A percentile compares a stretch with the other conserved stretches of the same genome.
These are phyloP conservation scores for Stictocephala bisonia DNA, from an alignment of 2,888 invertebrate species.

Conservation along the genomic window DNA sequence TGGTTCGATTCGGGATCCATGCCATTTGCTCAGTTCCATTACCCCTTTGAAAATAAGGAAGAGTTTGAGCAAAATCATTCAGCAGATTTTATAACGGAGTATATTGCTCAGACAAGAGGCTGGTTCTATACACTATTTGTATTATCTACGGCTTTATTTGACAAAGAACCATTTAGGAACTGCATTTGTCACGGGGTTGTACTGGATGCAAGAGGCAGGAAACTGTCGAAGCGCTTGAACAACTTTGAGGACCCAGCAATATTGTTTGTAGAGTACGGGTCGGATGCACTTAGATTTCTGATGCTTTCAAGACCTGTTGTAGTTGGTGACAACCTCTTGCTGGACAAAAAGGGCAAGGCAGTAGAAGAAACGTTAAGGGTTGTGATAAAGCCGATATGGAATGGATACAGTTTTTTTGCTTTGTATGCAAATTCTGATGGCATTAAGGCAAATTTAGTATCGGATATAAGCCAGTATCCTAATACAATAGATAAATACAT, in stretches of 20 bases:
- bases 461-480: not conserved
- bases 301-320: conserved; percentile 24
- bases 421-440: conserved; percentile 30
- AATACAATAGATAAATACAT: conserved; percentile 30
- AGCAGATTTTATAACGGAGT: conserved; percentile 75
- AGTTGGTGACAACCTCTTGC: not conserved
- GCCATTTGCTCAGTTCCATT: conserved; percentile 97
- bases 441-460: not conserved
- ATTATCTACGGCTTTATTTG: conserved; percentile 71
- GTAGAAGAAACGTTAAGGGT: conserved; percentile 11
- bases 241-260: conserved; percentile 14
- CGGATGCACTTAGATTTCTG: conserved; percentile 5
- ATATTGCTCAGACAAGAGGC: conserved; percentile 71
- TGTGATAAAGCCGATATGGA: conserved; percentile 22
- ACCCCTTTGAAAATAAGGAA: conserved; percentile 69
- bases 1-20: conserved; percentile 99
- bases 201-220: conserved; percentile 12
- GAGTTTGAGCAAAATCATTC: conserved; percentile 65
- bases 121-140: conserved; percentile 75
- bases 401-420: conserved; percentile 19
- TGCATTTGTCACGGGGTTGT: conserved; percentile 28
- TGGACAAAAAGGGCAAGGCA: conserved; percentile 25
- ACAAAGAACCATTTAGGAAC: conserved; percentile 71
- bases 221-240: conserved; percentile 25
- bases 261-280: conserved; percentile 6